Conservation (phyloP, 2,797 vertebrate species). For the Varecia variegata region DNA sequence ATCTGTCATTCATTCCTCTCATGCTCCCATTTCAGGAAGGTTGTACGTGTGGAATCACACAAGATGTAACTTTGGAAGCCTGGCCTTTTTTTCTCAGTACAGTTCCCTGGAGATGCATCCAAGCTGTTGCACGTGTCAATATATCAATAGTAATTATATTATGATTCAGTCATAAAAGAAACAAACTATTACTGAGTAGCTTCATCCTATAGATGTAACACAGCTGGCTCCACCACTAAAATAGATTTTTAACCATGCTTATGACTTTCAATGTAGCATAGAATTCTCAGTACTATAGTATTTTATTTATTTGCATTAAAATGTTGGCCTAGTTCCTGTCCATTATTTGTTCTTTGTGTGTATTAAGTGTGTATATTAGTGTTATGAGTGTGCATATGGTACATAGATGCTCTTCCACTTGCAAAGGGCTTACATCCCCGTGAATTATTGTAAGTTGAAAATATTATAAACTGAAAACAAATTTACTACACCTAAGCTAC, state of each 20-base stretch:
- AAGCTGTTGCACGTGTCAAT: background rate
- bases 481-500: background rate
- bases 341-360: background rate
- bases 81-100: background rate
- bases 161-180: too few relatives aligned
- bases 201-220: background rate
- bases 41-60: background rate
- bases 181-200: background rate
- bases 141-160: too few relatives aligned
- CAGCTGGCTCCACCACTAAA: background rate
- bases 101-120: background rate
- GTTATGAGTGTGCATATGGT: background rate
- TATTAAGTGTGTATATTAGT: too few relatives aligned
- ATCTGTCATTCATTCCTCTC: too few relatives aligned
- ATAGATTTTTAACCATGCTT: background rate
- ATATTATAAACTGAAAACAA: background rate
- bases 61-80: background rate
- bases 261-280: background rate
- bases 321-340: background rate
- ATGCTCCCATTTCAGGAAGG: background rate
- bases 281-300: background rate
- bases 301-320: background rate
- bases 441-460: background rate
- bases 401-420: background rate
- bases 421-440: background rate